Evolutionary conservation across 64 coral and sea anemone species (phyloP).

Genomic region (Stichodactyla helianthus): DNA sequence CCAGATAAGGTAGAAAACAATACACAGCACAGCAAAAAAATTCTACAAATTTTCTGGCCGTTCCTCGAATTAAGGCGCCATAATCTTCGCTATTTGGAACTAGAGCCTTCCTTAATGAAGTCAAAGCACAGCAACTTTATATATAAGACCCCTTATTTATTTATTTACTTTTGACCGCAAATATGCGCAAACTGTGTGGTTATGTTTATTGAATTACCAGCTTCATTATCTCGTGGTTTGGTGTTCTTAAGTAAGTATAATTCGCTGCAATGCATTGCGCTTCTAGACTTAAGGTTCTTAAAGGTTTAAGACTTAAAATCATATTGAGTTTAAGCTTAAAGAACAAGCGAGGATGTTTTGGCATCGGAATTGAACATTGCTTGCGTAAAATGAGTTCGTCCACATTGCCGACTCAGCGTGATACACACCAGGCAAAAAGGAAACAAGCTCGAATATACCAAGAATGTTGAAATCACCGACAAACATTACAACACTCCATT

Average conservation of each 20-base stretch:
- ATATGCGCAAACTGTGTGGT: slow-evolving; percentile 12
- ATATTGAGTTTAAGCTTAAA: not conserved
- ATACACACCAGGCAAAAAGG: not conserved
- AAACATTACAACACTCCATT: not conserved
- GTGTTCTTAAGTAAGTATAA: not conserved
- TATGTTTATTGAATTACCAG: slow-evolving; percentile 38
- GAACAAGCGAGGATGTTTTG: not conserved
- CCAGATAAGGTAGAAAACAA: not conserved
- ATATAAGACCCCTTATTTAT: not conserved
- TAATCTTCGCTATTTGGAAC: not conserved
- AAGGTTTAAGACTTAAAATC: not conserved
- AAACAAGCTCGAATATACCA: not conserved
- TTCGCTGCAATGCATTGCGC: not conserved
- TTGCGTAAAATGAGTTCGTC: not conserved
- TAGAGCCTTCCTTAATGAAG: not conserved
- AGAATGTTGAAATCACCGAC: not conserved
- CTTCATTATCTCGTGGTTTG: not conserved
- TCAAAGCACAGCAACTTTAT: not conserved
- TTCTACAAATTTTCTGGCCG: not conserved
- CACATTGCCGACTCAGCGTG: not conserved
- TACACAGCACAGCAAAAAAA: not conserved
- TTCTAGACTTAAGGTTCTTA: not conserved
- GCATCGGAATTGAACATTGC: not conserved
- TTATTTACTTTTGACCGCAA: slow-evolving; percentile 15
- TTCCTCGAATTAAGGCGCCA: not conserved